Evolutionary conservation across 2,113 vertebrate genomes (phyloP).

Genomic region (cat (Felis catus)): DNA sequence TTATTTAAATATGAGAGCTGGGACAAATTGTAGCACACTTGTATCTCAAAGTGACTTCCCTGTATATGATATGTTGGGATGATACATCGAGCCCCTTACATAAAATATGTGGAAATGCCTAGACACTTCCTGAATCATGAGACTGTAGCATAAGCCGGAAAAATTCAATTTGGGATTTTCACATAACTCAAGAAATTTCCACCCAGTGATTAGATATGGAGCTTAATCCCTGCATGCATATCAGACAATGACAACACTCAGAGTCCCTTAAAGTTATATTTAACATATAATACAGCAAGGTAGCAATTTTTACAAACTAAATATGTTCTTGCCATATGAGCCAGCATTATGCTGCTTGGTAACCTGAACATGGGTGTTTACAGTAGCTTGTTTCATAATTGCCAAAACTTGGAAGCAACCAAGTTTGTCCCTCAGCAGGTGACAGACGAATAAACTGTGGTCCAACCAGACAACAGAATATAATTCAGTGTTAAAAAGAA

Average conservation of each 20-base stretch:
- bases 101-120: neutral
- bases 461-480: neutral
- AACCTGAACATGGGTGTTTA: neutral
- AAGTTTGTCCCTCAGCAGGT: neutral
- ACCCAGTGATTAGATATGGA: neutral
- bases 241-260: neutral
- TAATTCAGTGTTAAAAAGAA: neutral
- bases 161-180: neutral
- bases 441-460: neutral
- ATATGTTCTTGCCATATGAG: neutral
- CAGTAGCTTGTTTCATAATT: neutral
- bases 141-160: neutral
- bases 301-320: neutral
- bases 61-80: neutral
- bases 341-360: neutral
- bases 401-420: neutral
- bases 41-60: neutral
- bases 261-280: neutral
- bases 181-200: neutral
- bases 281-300: neutral
- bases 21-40: neutral
- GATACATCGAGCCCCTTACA: neutral
- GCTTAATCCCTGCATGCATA: neutral
- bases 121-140: neutral
- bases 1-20: neutral